phyloP scores from a whole-genome alignment of 2,888 invertebrate genomes.

The Sinodicranocentrus sp. region DNA sequence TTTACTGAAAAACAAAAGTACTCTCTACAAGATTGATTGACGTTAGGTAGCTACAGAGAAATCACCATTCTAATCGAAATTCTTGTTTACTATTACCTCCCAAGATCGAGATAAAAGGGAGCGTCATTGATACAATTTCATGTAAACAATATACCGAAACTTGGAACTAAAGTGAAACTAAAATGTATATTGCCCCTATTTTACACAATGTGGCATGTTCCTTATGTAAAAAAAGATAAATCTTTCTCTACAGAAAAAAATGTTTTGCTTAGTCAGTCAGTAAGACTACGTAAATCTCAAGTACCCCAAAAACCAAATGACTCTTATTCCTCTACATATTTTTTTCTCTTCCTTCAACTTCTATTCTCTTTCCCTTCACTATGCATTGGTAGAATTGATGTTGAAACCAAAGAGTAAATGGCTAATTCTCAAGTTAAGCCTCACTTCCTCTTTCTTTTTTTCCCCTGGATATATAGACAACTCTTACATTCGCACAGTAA shows the following conservation, averaged over 20 bases:
- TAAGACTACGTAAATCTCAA: conserved; percentile 41
- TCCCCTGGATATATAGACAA: neutral
- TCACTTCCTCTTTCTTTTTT: conserved; percentile 42
- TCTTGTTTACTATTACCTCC: too few species aligned
- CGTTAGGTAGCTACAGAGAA: neutral
- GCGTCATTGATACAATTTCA: too few species aligned
- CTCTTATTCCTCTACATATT: conserved; percentile 23
- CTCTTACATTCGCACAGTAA: too few species aligned
- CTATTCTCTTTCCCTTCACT: conserved; percentile 29
- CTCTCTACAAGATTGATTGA: neutral
- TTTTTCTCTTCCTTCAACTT: conserved; percentile 11
- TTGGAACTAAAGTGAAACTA: too few species aligned
- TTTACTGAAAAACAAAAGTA: neutral
- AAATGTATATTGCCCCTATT: too few species aligned
- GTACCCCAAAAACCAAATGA: conserved; percentile 46
- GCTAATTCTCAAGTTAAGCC: conserved; percentile 60
- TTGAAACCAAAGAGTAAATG: conserved; percentile 50
- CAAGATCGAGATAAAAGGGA: too few species aligned
- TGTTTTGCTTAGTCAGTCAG: conserved; percentile 60
- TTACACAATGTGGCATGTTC: too few species aligned
- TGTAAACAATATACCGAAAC: too few species aligned
- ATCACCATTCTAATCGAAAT: too few species aligned
- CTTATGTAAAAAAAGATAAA: conserved; percentile 16
- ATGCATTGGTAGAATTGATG: conserved; percentile 49
- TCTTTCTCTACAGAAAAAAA: conserved; percentile 13